These are phyloP conservation scores for Spilosoma lubricipeda DNA, from an alignment of 2,888 invertebrate species.

Conservation along the genomic window DNA sequence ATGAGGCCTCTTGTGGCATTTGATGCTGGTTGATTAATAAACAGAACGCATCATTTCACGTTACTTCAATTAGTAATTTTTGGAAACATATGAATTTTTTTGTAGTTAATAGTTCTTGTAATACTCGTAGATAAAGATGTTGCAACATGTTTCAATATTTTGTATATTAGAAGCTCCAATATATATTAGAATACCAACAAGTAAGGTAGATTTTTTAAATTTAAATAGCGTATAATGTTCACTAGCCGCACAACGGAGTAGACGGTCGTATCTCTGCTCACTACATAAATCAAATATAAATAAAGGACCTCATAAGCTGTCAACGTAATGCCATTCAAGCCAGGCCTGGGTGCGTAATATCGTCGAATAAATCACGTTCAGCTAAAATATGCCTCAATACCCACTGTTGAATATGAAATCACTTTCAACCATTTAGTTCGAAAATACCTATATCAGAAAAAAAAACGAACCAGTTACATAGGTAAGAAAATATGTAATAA, in stretches of 20 bases:
- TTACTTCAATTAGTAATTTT: neutral
- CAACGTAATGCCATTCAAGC: constrained; percentile 84
- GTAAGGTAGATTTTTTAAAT: constrained; percentile 47
- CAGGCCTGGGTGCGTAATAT: constrained; percentile 81
- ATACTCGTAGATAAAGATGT: neutral
- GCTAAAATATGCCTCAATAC: constrained; percentile 82
- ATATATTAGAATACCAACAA: no score
- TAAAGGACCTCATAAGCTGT: constrained; percentile 85
- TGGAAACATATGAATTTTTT: constrained; percentile 12
- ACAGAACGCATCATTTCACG: no score
- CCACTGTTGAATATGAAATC: constrained; percentile 78
- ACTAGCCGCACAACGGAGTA: constrained; percentile 56
- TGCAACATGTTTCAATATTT: constrained; percentile 34
- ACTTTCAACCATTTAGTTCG: constrained; percentile 66
- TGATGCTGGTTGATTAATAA: no score
- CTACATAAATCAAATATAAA: constrained; percentile 84
- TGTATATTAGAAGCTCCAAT: no score
- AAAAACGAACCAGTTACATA: constrained; percentile 34
- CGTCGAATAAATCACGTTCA: constrained; percentile 80
- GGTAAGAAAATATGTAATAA: constrained; percentile 26
- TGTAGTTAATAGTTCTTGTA: neutral
- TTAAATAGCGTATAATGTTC: constrained; percentile 59
- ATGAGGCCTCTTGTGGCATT: no score
- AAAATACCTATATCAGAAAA: constrained; percentile 53
- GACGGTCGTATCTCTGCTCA: constrained; percentile 74